These are phyloP conservation scores for Paralichthys olivaceus DNA, from an alignment of 2,113 vertebrate genomes.

Conservation along the genomic window DNA sequence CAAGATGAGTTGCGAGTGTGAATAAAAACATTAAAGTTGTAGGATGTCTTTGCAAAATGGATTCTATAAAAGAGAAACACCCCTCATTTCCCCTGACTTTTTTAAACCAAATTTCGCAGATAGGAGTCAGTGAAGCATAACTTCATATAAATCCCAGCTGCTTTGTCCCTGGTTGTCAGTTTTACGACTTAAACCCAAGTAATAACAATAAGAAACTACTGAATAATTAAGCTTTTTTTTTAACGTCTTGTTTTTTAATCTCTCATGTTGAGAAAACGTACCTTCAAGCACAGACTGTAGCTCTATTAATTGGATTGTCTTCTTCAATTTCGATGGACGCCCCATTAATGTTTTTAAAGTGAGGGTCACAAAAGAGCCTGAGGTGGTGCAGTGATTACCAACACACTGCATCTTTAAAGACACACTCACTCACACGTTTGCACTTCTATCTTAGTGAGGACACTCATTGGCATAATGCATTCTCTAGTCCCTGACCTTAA, in stretches of 20 bases:
- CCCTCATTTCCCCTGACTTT: not conserved
- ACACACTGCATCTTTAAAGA: not conserved
- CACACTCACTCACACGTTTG: not conserved
- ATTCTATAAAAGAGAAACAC: not conserved
- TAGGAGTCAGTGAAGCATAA: slow-evolving; percentile 22
- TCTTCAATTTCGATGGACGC: slow-evolving; percentile 38
- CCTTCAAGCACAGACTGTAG: slow-evolving; percentile 36
- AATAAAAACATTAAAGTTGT: not conserved
- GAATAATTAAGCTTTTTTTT: slow-evolving; percentile 34
- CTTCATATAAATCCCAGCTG: slow-evolving; percentile 20
- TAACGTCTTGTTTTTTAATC: slow-evolving; percentile 23
- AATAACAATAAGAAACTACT: slow-evolving; percentile 37
- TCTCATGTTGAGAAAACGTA: slow-evolving; percentile 14
- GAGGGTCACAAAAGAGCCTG: slow-evolving; percentile 30
- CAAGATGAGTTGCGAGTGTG: not conserved
- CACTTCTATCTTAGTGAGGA: too few relatives aligned
- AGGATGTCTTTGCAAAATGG: not conserved
- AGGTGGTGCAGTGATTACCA: slow-evolving; percentile 58
- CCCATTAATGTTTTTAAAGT: slow-evolving; percentile 56
- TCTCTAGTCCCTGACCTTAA: not conserved
- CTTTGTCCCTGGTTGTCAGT: slow-evolving; percentile 19
- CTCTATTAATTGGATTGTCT: slow-evolving; percentile 57
- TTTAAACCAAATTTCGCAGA: slow-evolving; percentile 29
- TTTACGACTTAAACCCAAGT: slow-evolving; percentile 26
- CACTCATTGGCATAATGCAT: not conserved